Percentiles rank a stretch among this genome's conserved stretches.
These are phyloP conservation scores for Malacoctenus gilli DNA, from an alignment of 2,797 vertebrate species.

Conservation along the genomic window DNA sequence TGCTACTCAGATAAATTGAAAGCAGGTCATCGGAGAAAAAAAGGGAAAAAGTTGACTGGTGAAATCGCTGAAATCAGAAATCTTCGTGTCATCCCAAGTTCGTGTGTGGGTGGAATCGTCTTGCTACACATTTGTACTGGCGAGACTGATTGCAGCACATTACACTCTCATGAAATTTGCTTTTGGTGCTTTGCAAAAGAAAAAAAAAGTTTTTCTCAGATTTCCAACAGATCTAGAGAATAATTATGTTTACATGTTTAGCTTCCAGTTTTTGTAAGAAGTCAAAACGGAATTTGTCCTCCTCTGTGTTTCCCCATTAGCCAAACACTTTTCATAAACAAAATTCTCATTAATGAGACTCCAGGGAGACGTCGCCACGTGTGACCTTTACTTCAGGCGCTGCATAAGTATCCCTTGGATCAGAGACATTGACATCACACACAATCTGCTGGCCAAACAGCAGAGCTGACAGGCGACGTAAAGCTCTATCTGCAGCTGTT, in stretches of 20 bases:
- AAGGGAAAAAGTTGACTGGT: background rate
- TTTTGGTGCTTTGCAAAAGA: background rate
- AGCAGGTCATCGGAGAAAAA: constrained; percentile 17
- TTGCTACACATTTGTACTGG: background rate
- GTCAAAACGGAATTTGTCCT: constrained; percentile 28
- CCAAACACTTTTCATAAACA: constrained; percentile 51
- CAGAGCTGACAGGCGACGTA: constrained; percentile 41
- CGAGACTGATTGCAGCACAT: constrained; percentile 4
- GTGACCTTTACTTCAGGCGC: constrained; percentile 65
- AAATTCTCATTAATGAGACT: constrained; percentile 63
- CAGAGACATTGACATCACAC: constrained; percentile 47
- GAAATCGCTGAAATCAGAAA: constrained; percentile 6
- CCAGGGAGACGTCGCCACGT: constrained; percentile 35
- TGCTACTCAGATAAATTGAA: constrained; percentile 14
- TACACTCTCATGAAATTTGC: background rate
- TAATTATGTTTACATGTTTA: constrained; percentile 12
- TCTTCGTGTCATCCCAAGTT: constrained; percentile 14
- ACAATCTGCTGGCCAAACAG: constrained; percentile 45
- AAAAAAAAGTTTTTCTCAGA: too few species aligned
- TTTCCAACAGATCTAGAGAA: constrained; percentile 2
- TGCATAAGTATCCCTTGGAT: constrained; percentile 46
- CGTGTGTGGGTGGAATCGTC: constrained; percentile 25
- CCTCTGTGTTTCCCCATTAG: constrained; percentile 16
- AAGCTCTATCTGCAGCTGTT: constrained; percentile 37
- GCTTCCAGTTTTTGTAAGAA: constrained; percentile 3